A percentile compares a stretch with the other conserved stretches of the same genome.
Conservation (phyloP, 2,113 vertebrate species). For the Rhombomys opimus region DNA sequence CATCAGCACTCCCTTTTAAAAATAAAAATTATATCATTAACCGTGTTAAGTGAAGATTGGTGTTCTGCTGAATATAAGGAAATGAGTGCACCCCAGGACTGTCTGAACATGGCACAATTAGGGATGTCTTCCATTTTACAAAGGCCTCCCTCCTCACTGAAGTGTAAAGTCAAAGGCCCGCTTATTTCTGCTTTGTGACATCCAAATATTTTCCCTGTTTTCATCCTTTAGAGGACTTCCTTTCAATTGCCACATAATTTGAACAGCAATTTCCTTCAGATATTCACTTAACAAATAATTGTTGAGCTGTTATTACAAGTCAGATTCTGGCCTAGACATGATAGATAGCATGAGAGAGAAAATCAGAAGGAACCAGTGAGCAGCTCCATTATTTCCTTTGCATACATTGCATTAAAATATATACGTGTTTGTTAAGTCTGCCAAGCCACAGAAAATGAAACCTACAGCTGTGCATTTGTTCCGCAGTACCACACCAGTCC, state of each 20-base stretch:
- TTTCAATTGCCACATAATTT: neutral
- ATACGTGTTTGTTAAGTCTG: neutral
- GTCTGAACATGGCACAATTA: slow-evolving; percentile 57
- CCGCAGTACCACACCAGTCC: neutral
- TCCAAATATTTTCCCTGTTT: neutral
- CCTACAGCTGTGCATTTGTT: neutral
- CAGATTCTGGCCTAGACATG: neutral
- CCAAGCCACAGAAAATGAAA: neutral
- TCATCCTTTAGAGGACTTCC: neutral
- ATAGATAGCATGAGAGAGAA: neutral
- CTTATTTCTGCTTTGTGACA: neutral
- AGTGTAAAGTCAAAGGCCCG: neutral
- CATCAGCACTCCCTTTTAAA: slow-evolving; percentile 81
- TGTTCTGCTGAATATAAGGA: slow-evolving; percentile 75
- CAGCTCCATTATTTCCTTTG: neutral
- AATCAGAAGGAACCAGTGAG: neutral
- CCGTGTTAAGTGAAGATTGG: slow-evolving; percentile 81
- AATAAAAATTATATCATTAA: slow-evolving; percentile 85
- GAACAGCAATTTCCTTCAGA: neutral
- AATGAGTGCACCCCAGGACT: slow-evolving; percentile 51
- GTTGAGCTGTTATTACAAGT: neutral
- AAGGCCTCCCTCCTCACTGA: neutral
- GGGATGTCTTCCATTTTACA: slow-evolving; percentile 36
- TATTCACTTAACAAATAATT: neutral
- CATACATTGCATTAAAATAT: neutral